phyloP scores from a whole-genome alignment of 2,888 invertebrate species.

The Ischnus inquisitorius region DNA sequence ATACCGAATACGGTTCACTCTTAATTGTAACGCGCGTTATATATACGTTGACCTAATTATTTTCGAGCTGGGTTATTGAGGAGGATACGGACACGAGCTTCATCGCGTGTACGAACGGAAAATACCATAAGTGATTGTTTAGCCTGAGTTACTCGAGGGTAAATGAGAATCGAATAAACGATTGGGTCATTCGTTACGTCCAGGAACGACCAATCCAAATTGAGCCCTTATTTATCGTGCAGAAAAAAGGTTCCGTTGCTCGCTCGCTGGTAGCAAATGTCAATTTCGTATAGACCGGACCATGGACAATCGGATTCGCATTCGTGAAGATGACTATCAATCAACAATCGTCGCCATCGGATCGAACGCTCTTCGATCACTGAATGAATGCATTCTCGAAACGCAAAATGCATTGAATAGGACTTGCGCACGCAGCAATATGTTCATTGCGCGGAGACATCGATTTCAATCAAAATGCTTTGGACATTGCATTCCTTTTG shows the following conservation, averaged over 20 bases:
- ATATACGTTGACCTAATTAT: constrained; percentile 23
- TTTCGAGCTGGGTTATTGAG: constrained; percentile 15
- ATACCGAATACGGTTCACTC: constrained; percentile 22
- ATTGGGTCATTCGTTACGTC: background rate
- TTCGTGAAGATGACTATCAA: background rate
- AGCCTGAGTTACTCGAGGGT: constrained; percentile 1
- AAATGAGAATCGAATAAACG: constrained; percentile 20
- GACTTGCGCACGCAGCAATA: background rate
- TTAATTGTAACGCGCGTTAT: constrained; percentile 21
- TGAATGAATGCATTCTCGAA: background rate
- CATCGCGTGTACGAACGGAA: background rate
- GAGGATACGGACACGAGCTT: background rate
- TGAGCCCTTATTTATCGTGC: constrained; percentile 13
- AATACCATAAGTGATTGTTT: background rate
- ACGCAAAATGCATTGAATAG: background rate
- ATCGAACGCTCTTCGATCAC: constrained; percentile 18
- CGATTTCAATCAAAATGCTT: constrained; percentile 8
- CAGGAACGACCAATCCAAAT: constrained; percentile 11
- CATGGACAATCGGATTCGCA: background rate
- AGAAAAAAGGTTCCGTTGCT: background rate
- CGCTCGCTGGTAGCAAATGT: background rate
- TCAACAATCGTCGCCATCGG: constrained; percentile 7
- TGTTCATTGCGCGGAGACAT: background rate
- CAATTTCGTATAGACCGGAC: background rate
- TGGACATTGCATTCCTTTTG: no score